Evolutionary conservation across 2,113 vertebrate species (phyloP).

Genomic region (Leptobrachium leishanense): DNA sequence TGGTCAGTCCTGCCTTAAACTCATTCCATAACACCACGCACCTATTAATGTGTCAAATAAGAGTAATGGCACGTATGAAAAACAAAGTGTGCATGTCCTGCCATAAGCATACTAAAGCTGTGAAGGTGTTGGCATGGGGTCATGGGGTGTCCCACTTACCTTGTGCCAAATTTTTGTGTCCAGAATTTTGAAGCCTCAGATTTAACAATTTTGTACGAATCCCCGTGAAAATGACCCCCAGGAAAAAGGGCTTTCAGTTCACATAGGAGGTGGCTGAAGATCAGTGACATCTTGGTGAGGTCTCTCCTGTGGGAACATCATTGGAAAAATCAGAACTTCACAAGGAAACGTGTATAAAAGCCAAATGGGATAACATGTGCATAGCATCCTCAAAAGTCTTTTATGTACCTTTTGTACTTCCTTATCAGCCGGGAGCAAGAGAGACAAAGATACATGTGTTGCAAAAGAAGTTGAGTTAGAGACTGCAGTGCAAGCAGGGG

Average conservation of each 20-base stretch:
- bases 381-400: no score
- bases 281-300: constrained; percentile 79
- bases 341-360: neutral
- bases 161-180: constrained; percentile 68
- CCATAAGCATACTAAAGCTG: no score
- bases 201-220: constrained; percentile 68
- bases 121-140: no score
- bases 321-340: neutral
- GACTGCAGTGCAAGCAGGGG: no score
- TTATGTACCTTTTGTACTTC: no score
- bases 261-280: constrained; percentile 83
- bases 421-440: no score
- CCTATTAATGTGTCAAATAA: constrained; percentile 55
- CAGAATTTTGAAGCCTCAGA: constrained; percentile 75
- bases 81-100: neutral
- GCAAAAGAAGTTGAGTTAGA: no score
- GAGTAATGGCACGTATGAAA: neutral
- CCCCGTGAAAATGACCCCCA: constrained; percentile 68
- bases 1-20: constrained; percentile 69
- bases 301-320: constrained; percentile 66
- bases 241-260: constrained; percentile 78
- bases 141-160: constrained; percentile 60
- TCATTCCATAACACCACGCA: constrained; percentile 77
- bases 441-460: no score
- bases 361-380: no score